Conservation (phyloP, 2,113 vertebrate genomes). For the Dascyllus trimaculatus region DNA sequence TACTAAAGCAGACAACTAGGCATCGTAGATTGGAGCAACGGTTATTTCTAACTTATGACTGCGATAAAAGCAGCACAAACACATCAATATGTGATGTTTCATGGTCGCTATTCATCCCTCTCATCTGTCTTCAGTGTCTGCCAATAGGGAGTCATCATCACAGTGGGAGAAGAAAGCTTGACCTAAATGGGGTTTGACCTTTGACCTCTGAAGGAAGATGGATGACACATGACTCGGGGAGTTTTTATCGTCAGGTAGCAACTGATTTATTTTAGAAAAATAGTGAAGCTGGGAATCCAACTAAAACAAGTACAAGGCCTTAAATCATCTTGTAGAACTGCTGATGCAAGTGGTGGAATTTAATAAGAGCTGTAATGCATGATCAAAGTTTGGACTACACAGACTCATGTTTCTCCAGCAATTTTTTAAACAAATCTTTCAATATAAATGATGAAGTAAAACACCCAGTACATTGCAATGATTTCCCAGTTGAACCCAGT, state of each 20-base stretch:
- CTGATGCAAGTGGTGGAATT: conserved; percentile 16
- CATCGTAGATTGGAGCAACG: neutral
- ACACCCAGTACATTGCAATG: neutral
- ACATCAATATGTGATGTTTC: conserved; percentile 19
- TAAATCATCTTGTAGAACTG: conserved; percentile 3
- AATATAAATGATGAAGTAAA: conserved; percentile 16
- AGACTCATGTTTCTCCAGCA: neutral
- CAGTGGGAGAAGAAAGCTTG: conserved; percentile 44
- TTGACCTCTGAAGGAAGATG: conserved; percentile 67
- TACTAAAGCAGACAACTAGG: neutral
- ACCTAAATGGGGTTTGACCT: conserved; percentile 52
- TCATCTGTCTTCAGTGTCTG: conserved; percentile 35
- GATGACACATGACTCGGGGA: conserved; percentile 8
- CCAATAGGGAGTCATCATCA: conserved; percentile 52
- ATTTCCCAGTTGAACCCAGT: conserved; percentile 25
- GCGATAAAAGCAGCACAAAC: neutral
- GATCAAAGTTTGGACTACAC: conserved; percentile 27
- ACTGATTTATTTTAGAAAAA: too few species aligned
- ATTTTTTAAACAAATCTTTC: conserved; percentile 13
- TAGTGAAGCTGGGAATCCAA: too few species aligned
- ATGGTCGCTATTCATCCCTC: neutral
- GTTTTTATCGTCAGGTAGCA: conserved; percentile 9
- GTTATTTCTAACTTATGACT: neutral
- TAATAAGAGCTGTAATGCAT: conserved; percentile 36
- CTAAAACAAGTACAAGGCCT: neutral